Conservation (phyloP, 2,888 invertebrate genomes). For the Crematogaster levior region DNA sequence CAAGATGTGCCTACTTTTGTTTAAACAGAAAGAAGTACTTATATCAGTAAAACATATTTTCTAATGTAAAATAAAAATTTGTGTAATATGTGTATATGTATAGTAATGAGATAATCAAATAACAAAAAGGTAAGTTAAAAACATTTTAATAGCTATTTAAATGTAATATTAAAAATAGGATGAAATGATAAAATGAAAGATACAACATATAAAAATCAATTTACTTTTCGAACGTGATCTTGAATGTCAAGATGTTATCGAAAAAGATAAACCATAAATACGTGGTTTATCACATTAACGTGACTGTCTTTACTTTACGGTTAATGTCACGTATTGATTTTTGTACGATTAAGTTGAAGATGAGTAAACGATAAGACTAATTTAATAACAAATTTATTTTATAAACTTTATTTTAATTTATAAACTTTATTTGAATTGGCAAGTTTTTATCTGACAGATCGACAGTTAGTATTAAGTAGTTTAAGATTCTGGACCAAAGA, state of each 20-base stretch:
- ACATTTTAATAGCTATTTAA: background rate
- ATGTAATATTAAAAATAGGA: background rate
- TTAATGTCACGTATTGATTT: conserved; percentile 2
- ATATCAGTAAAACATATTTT: background rate
- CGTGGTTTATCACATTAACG: conserved; percentile 28
- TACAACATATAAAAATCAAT: background rate
- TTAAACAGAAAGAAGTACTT: background rate
- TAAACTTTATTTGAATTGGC: background rate
- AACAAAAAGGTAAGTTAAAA: conserved; percentile 1
- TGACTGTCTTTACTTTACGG: background rate
- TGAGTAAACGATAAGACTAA: background rate
- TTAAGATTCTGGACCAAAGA: background rate
- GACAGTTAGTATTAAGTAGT: background rate
- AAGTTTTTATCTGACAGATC: background rate
- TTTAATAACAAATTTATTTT: no score
- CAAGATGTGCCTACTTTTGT: background rate
- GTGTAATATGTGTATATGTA: background rate
- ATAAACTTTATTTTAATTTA: background rate
- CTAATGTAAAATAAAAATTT: background rate
- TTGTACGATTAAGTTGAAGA: background rate
- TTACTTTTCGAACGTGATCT: conserved; percentile 2
- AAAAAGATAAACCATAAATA: background rate
- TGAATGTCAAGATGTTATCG: background rate
- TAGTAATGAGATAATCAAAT: background rate
- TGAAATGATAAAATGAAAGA: background rate